phyloP scores from a whole-genome alignment of 2,113 vertebrate species.

The Riparia riparia region DNA sequence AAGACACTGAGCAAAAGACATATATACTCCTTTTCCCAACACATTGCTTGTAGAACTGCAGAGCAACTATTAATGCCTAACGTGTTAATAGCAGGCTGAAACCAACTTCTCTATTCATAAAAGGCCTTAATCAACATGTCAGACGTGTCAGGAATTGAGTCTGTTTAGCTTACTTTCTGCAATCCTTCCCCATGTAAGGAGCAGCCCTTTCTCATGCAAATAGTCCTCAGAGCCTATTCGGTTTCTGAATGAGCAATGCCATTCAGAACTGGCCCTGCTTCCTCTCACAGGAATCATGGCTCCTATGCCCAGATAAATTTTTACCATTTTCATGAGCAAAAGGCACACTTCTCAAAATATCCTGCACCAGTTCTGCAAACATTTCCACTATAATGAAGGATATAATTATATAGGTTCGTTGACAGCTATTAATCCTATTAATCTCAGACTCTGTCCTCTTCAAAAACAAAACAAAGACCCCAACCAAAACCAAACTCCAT shows the following conservation, averaged over 20 bases:
- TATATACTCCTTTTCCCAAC: neutral
- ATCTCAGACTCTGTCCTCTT: neutral
- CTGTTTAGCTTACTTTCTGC: neutral
- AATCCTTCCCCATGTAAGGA: neutral
- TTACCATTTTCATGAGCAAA: neutral
- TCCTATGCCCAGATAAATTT: neutral
- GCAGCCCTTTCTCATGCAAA: constrained; percentile 46
- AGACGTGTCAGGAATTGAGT: neutral
- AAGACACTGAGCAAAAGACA: neutral
- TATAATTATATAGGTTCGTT: neutral
- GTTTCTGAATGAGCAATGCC: neutral
- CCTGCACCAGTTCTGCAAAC: neutral
- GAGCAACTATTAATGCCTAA: neutral
- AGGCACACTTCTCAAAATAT: neutral
- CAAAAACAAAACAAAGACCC: neutral
- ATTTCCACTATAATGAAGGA: neutral
- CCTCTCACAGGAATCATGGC: neutral
- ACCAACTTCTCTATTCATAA: neutral
- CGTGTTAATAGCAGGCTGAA: neutral
- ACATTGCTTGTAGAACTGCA: neutral
- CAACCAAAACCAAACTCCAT: neutral
- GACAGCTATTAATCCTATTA: neutral
- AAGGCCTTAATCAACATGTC: constrained; percentile 41
- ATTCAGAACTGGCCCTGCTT: neutral
- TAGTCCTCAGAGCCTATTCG: neutral